Base-by-base conservation (phyloP, 2,888 invertebrate genomes). In the Gasteruption jaculator region DNA sequence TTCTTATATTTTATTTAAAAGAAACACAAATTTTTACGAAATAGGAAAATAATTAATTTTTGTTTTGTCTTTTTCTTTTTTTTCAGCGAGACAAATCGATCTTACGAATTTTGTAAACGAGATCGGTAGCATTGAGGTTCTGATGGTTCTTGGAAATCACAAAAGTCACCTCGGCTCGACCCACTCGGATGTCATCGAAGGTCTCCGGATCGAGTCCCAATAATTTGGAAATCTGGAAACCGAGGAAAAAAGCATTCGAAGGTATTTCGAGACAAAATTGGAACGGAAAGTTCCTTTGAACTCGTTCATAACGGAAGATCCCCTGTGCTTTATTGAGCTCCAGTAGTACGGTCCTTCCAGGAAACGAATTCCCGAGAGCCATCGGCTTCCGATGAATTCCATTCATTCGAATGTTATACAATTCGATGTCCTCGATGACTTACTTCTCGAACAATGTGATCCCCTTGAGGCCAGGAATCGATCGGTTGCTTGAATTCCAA, bases 131-230 rank as follows among this genome's bases (percentile, higher is more conserved):
- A 56, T 82, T 82, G 50, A 82, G 75, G 12, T 80, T 79, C 57
- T 79, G 77, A 12, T 73, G 75, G 54, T 83, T 84, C 36, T 79
- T 77, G 42, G 76, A 76, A 2, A 88, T 85, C 73, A 80, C 83
- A 64, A 87, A 89, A 1, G 82, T 82, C 0, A 92, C 85, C 71
- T 87, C 86, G 49, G 83, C 82, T 11, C 79, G 76, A 54, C 85
- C 85, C 46, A 87, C 83, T 48, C 90, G 76, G 54, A 81, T 78
- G 58, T 83, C 79, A 10, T 75, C 77, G 56, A 86, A 79, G 19
- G 78, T 76, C 43, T 75, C 74, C 35, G 76, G 75, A 49, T 81
- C 79, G 53, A 87, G 68, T 48, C 82, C 80, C 60, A 91, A 74
- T 60, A 87, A 75, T 62, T 80, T 79, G 52, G 83, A 82, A 53